A percentile compares a stretch with the other conserved stretches of the same genome.
Conservation (phyloP, 2,797 vertebrate genomes). For the Morelia viridis region DNA sequence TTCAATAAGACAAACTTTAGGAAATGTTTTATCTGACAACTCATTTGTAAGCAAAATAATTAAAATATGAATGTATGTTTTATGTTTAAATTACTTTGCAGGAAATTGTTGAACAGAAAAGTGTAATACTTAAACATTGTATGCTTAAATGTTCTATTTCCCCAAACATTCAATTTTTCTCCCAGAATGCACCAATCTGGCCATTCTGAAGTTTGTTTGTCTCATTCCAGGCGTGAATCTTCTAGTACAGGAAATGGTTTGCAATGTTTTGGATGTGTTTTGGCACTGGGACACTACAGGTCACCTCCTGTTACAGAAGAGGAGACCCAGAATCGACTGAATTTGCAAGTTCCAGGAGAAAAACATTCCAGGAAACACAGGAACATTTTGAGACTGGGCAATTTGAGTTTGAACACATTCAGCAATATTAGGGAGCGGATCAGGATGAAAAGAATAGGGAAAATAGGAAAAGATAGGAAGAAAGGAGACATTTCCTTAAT, state of each 20-base stretch:
- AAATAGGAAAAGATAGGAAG: neutral
- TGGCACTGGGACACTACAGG: neutral
- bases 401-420: neutral
- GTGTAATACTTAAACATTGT: neutral
- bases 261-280: neutral
- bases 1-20: neutral
- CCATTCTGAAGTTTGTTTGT: neutral
- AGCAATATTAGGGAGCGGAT: neutral
- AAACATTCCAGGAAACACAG: neutral
- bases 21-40: neutral
- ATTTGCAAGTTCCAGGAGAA: neutral
- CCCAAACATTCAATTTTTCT: neutral
- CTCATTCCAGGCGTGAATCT: neutral
- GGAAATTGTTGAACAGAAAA: neutral
- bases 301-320: neutral
- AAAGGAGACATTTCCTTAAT: neutral
- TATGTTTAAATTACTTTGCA: neutral
- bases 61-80: neutral
- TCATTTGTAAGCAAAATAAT: neutral
- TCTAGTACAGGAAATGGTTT: neutral
- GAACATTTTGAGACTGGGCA: neutral
- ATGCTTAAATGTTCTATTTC: neutral
- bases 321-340: neutral
- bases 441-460: neutral
- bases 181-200: neutral